These are phyloP conservation scores for Odontomachus brunneus DNA, from an alignment of 1,140 invertebrate genomes.

Conservation along the genomic window DNA sequence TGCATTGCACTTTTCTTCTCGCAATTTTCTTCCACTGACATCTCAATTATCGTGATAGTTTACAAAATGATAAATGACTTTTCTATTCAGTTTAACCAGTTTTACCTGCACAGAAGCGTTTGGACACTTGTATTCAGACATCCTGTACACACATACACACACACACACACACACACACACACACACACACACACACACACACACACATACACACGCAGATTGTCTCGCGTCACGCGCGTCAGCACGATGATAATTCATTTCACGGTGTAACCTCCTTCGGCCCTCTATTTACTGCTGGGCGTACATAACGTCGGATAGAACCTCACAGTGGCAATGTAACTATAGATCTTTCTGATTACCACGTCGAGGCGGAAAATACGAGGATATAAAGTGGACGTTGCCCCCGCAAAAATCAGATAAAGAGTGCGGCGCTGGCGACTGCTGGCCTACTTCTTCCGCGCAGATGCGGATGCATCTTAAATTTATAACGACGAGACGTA, in stretches of 20 bases:
- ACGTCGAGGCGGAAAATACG: slow-evolving; percentile 56
- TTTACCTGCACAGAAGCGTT: no score
- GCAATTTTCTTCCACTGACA: no score
- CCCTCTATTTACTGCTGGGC: slow-evolving; percentile 40
- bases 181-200: background rate
- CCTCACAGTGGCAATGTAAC: slow-evolving; percentile 49
- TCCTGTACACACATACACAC: no score
- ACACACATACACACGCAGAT: background rate
- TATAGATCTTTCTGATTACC: slow-evolving; percentile 62
- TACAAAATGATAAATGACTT: no score
- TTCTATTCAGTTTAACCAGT: no score
- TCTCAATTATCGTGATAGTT: no score
- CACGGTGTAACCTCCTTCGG: slow-evolving; percentile 22
- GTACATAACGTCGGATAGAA: slow-evolving; percentile 40
- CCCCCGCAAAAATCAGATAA: slow-evolving; percentile 70
- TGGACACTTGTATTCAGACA: no score
- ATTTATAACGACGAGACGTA: slow-evolving; percentile 57
- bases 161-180: no score
- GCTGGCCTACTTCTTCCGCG: slow-evolving; percentile 52
- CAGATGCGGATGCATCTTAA: slow-evolving; percentile 55
- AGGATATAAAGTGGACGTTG: slow-evolving; percentile 57
- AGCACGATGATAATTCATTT: slow-evolving; percentile 47
- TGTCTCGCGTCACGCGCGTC: background rate
- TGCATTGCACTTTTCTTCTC: no score
- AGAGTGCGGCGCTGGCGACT: slow-evolving; percentile 24